phyloP scores from a whole-genome alignment of 2,113 vertebrate species.

The Neotragus pygmaeus region DNA sequence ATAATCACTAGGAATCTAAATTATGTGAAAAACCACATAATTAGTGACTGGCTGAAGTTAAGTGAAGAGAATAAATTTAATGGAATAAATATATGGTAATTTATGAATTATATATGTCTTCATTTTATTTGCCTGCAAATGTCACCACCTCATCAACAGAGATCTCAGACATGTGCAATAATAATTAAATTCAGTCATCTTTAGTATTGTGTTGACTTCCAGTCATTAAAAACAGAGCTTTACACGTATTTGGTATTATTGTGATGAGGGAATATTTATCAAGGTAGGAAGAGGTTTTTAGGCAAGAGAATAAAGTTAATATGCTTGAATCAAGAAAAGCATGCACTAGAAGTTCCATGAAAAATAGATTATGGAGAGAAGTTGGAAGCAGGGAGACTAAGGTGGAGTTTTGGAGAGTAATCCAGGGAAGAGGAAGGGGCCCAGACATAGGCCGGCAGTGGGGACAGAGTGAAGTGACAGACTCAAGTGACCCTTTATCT shows the following conservation, averaged over 20 bases:
- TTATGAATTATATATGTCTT: constrained; percentile 63
- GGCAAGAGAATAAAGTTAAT: not conserved
- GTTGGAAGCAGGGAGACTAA: not conserved
- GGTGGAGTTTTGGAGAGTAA: not conserved
- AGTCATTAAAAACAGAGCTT: constrained; percentile 23
- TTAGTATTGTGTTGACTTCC: constrained; percentile 22
- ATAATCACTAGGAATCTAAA: constrained; percentile 15
- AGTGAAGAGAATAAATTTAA: constrained; percentile 39
- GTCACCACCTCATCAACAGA: constrained; percentile 51
- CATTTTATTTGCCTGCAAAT: constrained; percentile 60
- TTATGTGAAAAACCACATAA: constrained; percentile 44
- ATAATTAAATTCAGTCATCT: constrained; percentile 57
- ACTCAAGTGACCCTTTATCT: not conserved
- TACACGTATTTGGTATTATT: not conserved
- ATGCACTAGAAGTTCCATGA: not conserved
- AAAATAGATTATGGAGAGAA: not conserved
- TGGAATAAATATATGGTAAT: constrained; percentile 36
- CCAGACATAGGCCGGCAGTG: not conserved
- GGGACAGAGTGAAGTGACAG: not conserved
- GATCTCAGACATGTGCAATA: constrained; percentile 36
- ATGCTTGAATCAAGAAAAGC: not conserved
- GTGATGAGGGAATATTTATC: not conserved
- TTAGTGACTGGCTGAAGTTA: constrained; percentile 33
- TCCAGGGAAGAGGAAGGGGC: not conserved
- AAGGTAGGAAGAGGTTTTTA: not conserved